These are phyloP conservation scores for Drosophila pandora DNA, from an alignment of 1,140 invertebrate species.

Conservation along the genomic window DNA sequence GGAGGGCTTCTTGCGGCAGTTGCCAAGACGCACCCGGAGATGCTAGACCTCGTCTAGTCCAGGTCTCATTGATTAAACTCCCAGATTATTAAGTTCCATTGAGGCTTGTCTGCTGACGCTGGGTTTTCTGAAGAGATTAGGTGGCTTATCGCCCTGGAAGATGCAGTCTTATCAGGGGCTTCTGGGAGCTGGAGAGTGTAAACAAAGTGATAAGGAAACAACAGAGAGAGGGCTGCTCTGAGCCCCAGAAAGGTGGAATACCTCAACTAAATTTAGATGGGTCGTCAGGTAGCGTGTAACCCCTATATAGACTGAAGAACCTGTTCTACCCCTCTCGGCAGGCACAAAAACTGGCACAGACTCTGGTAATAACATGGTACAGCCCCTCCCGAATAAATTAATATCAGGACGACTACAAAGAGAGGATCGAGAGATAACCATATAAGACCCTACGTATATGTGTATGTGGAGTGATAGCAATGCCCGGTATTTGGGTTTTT, in stretches of 20 bases:
- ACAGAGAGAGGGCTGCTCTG: background rate
- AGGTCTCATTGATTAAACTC: constrained; percentile 25
- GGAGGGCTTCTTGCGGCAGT: constrained; percentile 15
- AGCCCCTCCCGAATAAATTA: constrained; percentile 75
- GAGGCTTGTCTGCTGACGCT: constrained; percentile 12
- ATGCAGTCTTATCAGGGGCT: background rate
- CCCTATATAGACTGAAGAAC: background rate
- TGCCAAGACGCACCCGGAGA: constrained; percentile 26
- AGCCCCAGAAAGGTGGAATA: background rate
- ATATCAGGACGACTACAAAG: constrained; percentile 55
- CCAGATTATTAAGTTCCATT: constrained; percentile 8
- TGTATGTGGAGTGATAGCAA: constrained; percentile 46
- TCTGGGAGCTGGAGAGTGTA: background rate
- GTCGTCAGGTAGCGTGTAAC: background rate
- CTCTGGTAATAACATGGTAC: constrained; percentile 70
- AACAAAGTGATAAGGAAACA: background rate
- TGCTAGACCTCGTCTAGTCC: constrained; percentile 2
- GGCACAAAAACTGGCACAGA: constrained; percentile 44
- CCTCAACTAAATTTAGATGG: background rate
- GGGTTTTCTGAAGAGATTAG: background rate
- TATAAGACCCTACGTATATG: background rate
- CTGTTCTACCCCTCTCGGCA: background rate
- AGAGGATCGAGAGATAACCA: constrained; percentile 38
- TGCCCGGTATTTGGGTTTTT: constrained; percentile 44
- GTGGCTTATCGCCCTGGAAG: constrained; percentile 14